phyloP scores from a whole-genome alignment of 2,888 invertebrate genomes.

The Caenorhabditis sp. region DNA sequence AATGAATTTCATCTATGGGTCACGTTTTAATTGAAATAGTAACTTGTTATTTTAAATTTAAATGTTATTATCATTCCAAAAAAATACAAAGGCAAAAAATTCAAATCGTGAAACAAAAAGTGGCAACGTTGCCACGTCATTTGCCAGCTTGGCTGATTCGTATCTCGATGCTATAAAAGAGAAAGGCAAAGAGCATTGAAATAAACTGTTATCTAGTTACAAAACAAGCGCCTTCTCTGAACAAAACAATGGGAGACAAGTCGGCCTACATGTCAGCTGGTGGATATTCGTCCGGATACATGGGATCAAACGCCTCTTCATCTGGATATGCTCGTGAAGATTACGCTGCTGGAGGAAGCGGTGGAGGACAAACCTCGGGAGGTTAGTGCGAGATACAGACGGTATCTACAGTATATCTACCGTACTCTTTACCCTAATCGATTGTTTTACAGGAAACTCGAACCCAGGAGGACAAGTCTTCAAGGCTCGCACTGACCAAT shows the following conservation, averaged over 20 bases:
- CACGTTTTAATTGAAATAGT: too few species aligned
- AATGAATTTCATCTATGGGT: too few species aligned
- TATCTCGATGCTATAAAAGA: background rate
- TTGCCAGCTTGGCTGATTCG: background rate
- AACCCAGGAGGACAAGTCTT: constrained; percentile 28
- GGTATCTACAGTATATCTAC: too few species aligned
- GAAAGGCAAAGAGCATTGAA: background rate
- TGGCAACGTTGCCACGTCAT: background rate
- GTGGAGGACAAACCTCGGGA: constrained; percentile 1
- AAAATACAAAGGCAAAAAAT: background rate
- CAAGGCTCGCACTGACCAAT: constrained; percentile 38
- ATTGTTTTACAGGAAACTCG: background rate
- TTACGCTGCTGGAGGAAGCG: constrained; percentile 9
- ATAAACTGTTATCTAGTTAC: background rate
- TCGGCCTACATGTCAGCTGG: constrained; percentile 23
- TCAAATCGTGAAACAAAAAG: too few species aligned
- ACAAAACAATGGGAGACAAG: constrained; percentile 19
- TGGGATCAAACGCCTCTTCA: constrained; percentile 19
- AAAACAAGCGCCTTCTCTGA: background rate
- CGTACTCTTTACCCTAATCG: too few species aligned
- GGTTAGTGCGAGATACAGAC: background rate
- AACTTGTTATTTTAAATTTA: too few species aligned
- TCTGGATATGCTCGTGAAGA: constrained; percentile 19
- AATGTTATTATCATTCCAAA: too few species aligned
- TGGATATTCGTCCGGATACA: constrained; percentile 18